These are phyloP conservation scores for Amphiprion percula DNA, from an alignment of 2,113 vertebrate species.

Conservation along the genomic window DNA sequence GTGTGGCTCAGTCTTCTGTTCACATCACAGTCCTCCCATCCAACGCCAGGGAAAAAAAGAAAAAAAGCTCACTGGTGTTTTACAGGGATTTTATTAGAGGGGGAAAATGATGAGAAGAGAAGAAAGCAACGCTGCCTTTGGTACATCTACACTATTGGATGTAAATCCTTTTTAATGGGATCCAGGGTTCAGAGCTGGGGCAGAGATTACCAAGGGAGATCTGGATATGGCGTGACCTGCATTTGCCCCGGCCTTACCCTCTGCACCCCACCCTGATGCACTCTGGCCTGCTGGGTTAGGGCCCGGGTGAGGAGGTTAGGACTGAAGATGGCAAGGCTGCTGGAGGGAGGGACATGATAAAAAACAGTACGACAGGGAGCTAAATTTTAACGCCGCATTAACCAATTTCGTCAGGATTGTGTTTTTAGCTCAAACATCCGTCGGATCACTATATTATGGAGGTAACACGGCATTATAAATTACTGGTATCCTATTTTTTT, in stretches of 20 bases:
- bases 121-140: constrained; percentile 78
- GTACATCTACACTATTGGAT: constrained; percentile 85
- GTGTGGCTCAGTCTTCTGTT: constrained; percentile 35
- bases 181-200: constrained; percentile 84
- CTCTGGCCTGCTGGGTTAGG: not conserved
- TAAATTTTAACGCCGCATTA: too few relatives aligned
- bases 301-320: not conserved
- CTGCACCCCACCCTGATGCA: constrained; percentile 27
- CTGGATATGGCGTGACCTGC: constrained; percentile 80
- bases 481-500: not conserved
- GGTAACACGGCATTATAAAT: not conserved
- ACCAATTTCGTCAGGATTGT: not conserved
- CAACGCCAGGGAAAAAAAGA: not conserved
- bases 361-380: not conserved
- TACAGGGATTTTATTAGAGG: constrained; percentile 58
- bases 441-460: not conserved
- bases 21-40: constrained; percentile 42
- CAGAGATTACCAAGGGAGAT: constrained; percentile 83
- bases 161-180: constrained; percentile 88
- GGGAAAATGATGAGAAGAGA: constrained; percentile 71
- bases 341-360: not conserved
- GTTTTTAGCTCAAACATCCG: not conserved
- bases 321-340: not conserved
- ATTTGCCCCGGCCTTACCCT: constrained; percentile 70
- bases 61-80: constrained; percentile 33